Percentiles rank a stretch among this genome's conserved stretches.
These are phyloP conservation scores for Pterophyllum scalare DNA, from an alignment of 2,113 vertebrate genomes.

Conservation along the genomic window DNA sequence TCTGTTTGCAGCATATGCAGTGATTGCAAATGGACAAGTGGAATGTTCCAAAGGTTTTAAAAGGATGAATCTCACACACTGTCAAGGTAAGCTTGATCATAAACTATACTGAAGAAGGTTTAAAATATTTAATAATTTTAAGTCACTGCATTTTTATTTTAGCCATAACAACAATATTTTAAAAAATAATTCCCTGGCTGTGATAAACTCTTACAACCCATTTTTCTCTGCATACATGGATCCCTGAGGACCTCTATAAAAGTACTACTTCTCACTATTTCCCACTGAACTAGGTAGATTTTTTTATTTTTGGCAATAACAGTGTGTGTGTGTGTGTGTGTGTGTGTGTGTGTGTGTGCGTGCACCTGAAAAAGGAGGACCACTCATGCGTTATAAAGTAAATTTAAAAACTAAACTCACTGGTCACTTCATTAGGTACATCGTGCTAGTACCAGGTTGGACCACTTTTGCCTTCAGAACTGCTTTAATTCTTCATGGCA, in stretches of 20 bases:
- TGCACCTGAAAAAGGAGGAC: too few species aligned
- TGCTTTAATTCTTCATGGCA: not conserved
- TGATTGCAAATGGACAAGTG: constrained; percentile 90
- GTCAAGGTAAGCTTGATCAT: constrained; percentile 88
- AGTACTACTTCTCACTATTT: not conserved
- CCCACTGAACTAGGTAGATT: too few species aligned
- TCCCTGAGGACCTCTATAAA: constrained; percentile 38
- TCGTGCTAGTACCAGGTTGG: not conserved
- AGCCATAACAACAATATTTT: constrained; percentile 1
- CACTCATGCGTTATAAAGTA: too few species aligned
- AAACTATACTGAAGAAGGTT: not conserved
- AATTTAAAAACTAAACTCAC: not conserved
- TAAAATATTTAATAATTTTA: not conserved
- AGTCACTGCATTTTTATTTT: constrained; percentile 1
- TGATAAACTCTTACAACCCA: constrained; percentile 23
- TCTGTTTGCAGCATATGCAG: constrained; percentile 82
- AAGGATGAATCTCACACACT: constrained; percentile 89
- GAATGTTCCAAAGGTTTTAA: constrained; percentile 93
- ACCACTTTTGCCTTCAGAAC: not conserved
- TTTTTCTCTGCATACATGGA: constrained; percentile 33
- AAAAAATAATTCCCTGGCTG: constrained; percentile 8
- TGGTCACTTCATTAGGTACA: not conserved
- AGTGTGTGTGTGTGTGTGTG: too few species aligned
- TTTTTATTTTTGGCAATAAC: too few species aligned
- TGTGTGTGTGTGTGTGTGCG: too few species aligned